Evolutionary conservation across 1,140 invertebrate genomes (phyloP).

Genomic region (Ridgeia piscesae): DNA sequence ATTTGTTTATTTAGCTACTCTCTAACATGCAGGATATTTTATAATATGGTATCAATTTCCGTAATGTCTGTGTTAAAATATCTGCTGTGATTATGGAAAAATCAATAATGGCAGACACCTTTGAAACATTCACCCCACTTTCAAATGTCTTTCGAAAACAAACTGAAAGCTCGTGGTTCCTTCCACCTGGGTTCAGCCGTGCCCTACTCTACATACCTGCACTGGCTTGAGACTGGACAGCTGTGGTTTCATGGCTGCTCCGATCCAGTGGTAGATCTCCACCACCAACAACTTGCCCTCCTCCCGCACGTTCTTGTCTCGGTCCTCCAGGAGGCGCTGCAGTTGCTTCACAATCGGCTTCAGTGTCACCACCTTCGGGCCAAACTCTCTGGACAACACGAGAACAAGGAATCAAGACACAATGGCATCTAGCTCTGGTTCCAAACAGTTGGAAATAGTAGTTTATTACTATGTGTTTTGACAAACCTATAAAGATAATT

Average conservation of each 20-base stretch:
- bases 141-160: no score
- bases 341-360: slow-evolving; percentile 89
- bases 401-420: background rate
- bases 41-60: no score
- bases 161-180: no score
- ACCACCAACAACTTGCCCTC: slow-evolving; percentile 85
- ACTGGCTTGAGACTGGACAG: slow-evolving; percentile 84
- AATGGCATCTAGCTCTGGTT: background rate
- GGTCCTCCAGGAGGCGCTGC: slow-evolving; percentile 79
- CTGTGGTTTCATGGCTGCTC: slow-evolving; percentile 82
- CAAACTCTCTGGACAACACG: slow-evolving; percentile 64
- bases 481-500: no score
- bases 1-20: no score
- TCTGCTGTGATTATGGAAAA: no score
- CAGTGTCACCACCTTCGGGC: slow-evolving; percentile 84
- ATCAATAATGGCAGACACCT: no score
- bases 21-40: no score
- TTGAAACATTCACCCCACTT: no score
- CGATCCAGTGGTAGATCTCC: slow-evolving; percentile 92
- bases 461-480: no score
- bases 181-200: background rate
- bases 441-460: no score
- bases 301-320: slow-evolving; percentile 89
- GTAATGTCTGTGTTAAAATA: no score
- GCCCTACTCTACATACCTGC: slow-evolving; percentile 58